Evolutionary conservation across 2,797 vertebrate genomes (phyloP), one percentile per base, ranked within the genome.

Genomic region (Sandelia bainsii): DNA sequence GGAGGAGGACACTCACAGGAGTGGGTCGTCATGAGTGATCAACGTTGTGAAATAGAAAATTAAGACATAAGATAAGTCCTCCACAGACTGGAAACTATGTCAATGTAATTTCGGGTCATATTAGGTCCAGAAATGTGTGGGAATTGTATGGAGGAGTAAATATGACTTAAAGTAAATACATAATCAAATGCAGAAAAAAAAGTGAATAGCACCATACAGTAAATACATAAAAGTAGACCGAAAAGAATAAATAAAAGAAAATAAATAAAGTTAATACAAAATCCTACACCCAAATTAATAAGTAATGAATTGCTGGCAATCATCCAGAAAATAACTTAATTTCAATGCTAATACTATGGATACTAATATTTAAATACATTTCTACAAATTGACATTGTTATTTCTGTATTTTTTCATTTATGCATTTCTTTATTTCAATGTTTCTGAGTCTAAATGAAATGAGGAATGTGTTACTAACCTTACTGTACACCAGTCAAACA

Each of bases 1-100:
- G 49, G 23, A 13, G 42, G 40, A 16, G 22, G 20, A 39, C 1
- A 16, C 13, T 66, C 39, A 45, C 29, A 2, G 20, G 32, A 59
- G 58, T 62, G 48, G 61, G 61, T 53, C 52, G 75, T 45, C 40
- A 54, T 37, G 69, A 83, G 48, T 27, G 40, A 25, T 42, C 51
- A 9, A 22, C 0, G 12, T 66, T 81, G 62, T 45, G 77, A 78
- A 63, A 75, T 70, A 23, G 20, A 12, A 37, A 56, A 45, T 49
- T 48, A 27, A 80, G 49, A 27, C 3, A 17, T 8, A 17, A 8
- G 23, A 63, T 20, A 20, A 54, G 66, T 16, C 27, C 9, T 23
- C 8, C 19, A 44, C n/a, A 16, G 17, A 9, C 9, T 37, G 44
- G 58, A 19, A 49, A 29, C 14, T 2, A 11, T 32, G 5, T 7